phyloP scores from a whole-genome alignment of 2,113 vertebrate species.

The Bufo bufo region DNA sequence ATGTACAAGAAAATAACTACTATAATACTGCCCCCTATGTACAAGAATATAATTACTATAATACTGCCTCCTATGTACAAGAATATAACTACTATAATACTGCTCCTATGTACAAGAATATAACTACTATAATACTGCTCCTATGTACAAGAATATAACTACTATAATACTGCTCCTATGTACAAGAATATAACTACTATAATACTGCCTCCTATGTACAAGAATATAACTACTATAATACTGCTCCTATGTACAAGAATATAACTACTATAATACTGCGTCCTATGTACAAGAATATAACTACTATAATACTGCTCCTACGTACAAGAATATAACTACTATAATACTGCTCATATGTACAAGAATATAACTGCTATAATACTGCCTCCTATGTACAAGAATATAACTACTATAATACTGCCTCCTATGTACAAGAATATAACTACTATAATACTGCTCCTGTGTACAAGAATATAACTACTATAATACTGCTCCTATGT shows the following conservation, averaged over 20 bases:
- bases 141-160: conserved; percentile 1
- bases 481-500: background rate
- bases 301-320: background rate
- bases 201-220: background rate
- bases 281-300: conserved; percentile 1
- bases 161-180: background rate
- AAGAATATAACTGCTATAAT: background rate
- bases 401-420: conserved; percentile 10
- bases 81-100: conserved; percentile 2
- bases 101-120: conserved; percentile 1
- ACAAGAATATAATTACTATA: background rate
- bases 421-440: background rate
- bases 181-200: background rate
- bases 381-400: background rate
- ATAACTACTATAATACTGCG: conserved; percentile 5
- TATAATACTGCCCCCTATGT: too few species aligned
- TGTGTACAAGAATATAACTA: conserved; percentile 10
- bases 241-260: background rate
- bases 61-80: background rate
- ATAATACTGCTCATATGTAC: background rate
- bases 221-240: background rate
- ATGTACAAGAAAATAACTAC: too few species aligned
- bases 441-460: conserved; percentile 3
- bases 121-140: background rate
- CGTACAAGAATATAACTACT: conserved; percentile 1